Percentiles rank a stretch among this genome's conserved stretches.
Conservation (phyloP, 2,797 vertebrate genomes). For the Leptatherina wallacei region DNA sequence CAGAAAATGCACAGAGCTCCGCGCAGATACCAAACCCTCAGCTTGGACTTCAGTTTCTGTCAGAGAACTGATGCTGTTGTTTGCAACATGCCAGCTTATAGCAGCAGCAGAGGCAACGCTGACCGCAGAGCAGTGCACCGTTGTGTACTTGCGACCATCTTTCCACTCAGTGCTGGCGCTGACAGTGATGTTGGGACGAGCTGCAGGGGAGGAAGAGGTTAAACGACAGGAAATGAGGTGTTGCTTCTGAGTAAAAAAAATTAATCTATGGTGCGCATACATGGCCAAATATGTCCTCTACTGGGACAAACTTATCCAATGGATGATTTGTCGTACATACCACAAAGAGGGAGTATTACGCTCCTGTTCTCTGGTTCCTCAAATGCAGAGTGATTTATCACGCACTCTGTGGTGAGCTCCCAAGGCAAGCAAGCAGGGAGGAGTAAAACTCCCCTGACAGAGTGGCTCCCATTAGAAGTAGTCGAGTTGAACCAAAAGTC, state of each 20-base stretch:
- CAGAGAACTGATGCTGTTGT: constrained; percentile 25
- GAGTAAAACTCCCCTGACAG: constrained; percentile 72
- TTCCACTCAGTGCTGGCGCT: constrained; percentile 61
- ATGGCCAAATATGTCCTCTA: constrained; percentile 22
- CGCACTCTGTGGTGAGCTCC: constrained; percentile 70
- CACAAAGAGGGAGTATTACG: constrained; percentile 72
- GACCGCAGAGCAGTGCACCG: constrained; percentile 69
- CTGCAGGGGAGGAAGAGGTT: constrained; percentile 58
- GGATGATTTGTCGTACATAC: constrained; percentile 72
- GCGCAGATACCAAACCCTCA: constrained; percentile 37
- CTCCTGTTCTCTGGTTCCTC: constrained; percentile 66
- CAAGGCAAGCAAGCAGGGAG: constrained; percentile 71
- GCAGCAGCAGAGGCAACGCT: constrained; percentile 57
- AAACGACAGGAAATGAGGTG: constrained; percentile 29
- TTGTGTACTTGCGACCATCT: constrained; percentile 43
- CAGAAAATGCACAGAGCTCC: constrained; percentile 61
- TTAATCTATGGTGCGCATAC: constrained; percentile 8
- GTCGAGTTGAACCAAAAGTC: constrained; percentile 67
- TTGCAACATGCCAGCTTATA: constrained; percentile 68
- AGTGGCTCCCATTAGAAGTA: constrained; percentile 75
- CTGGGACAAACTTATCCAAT: constrained; percentile 41
- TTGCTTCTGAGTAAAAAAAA: constrained; percentile 14
- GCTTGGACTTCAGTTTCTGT: constrained; percentile 35
- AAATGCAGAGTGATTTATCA: constrained; percentile 78
- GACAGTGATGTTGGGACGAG: constrained; percentile 66